These are phyloP conservation scores for Nomada flava DNA, from an alignment of 2,888 invertebrate species.

Conservation along the genomic window DNA sequence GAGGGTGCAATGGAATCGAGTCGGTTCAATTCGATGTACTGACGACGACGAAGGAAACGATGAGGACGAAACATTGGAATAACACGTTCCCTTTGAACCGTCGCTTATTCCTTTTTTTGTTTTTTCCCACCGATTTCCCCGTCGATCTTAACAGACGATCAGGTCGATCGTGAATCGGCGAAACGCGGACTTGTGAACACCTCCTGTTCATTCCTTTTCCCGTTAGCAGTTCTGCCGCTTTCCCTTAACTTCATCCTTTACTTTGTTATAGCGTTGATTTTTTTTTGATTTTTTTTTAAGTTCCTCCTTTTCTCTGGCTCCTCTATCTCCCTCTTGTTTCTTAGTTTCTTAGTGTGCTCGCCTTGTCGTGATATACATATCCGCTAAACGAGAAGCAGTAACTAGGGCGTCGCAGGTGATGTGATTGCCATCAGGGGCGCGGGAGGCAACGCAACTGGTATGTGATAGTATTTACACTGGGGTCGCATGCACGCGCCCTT, in stretches of 20 bases:
- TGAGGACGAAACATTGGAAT: slow-evolving; percentile 47
- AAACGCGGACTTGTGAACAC: slow-evolving; percentile 35
- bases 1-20: slow-evolving; percentile 45
- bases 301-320: background rate
- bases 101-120: slow-evolving; percentile 24
- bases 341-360: slow-evolving; percentile 36
- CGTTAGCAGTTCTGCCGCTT: background rate
- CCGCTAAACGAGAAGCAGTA: slow-evolving; percentile 68
- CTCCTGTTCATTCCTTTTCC: slow-evolving; percentile 14
- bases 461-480: slow-evolving; percentile 99
- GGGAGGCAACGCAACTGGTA: slow-evolving; percentile 95
- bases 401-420: slow-evolving; percentile 79
- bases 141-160: slow-evolving; percentile 37
- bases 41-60: slow-evolving; percentile 39
- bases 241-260: background rate
- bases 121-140: background rate
- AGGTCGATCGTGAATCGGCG: slow-evolving; percentile 24
- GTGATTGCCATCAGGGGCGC: slow-evolving; percentile 90
- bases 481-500: slow-evolving; percentile 97
- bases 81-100: slow-evolving; percentile 37
- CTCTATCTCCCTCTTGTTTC: slow-evolving; percentile 7
- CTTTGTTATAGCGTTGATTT: background rate
- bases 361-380: slow-evolving; percentile 44
- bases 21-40: slow-evolving; percentile 36
- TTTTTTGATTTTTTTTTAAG: background rate